These are phyloP conservation scores for Crocidura indochinensis DNA, from an alignment of 2,797 vertebrate species.

Conservation along the genomic window DNA sequence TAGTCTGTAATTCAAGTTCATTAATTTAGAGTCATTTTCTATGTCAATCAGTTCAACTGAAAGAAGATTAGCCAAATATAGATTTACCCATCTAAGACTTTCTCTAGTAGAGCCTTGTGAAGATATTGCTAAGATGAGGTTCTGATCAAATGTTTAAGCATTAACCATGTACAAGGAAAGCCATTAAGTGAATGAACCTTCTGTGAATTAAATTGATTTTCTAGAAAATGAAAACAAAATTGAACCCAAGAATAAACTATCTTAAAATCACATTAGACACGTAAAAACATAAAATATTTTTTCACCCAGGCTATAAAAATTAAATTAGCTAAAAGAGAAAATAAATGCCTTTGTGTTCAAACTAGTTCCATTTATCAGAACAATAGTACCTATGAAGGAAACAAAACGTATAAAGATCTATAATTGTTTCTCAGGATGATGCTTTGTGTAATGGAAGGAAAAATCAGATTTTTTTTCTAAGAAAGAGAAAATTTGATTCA, in stretches of 20 bases:
- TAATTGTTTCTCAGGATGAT: conserved; percentile 49
- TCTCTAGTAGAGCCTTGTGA: conserved; percentile 44
- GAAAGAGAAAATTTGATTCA: conserved; percentile 9
- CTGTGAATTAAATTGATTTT: conserved; percentile 77
- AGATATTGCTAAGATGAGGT: conserved; percentile 56
- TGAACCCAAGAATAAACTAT: conserved; percentile 73
- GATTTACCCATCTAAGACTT: conserved; percentile 46
- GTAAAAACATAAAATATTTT: conserved; percentile 76
- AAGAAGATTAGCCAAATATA: conserved; percentile 39
- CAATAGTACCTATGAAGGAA: conserved; percentile 64
- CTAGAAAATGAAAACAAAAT: conserved; percentile 81
- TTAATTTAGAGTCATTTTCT: conserved; percentile 36
- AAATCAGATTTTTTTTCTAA: conserved; percentile 57
- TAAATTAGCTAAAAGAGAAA: conserved; percentile 78
- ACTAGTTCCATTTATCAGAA: conserved; percentile 66
- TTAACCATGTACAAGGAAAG: conserved; percentile 54
- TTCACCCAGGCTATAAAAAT: conserved; percentile 76
- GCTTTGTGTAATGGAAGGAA: conserved; percentile 51
- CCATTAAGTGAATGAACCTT: conserved; percentile 68
- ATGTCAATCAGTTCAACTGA: conserved; percentile 7
- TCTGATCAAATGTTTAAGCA: conserved; percentile 69
- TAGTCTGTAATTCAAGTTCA: conserved; percentile 41
- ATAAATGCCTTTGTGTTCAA: conserved; percentile 73
- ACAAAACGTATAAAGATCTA: conserved; percentile 45
- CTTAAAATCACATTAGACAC: conserved; percentile 69